phyloP scores from a whole-genome alignment of 92 coral and sea anemone genomes.

The Epizoanthus stellaris region DNA sequence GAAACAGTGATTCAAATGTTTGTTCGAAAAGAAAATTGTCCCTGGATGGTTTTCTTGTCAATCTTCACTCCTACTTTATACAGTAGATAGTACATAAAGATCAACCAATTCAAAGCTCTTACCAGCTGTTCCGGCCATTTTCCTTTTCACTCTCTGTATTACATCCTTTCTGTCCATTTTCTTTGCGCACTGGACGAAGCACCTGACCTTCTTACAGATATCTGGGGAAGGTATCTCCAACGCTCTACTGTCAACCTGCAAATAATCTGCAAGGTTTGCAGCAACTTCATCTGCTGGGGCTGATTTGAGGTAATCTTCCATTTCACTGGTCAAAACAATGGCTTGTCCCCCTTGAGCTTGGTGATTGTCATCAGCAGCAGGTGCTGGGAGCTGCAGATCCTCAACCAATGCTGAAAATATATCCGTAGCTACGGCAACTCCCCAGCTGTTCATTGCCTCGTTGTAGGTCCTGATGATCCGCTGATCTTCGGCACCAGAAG shows the following conservation, averaged over 20 bases:
- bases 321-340: background rate
- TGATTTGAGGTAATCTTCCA: background rate
- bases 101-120: background rate
- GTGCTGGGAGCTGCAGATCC: constrained; percentile 1
- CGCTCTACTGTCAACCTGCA: background rate
- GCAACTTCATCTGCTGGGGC: background rate
- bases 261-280: background rate
- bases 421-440: background rate
- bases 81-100: too few relatives aligned
- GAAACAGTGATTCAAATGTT: too few relatives aligned
- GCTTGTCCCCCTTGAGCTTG: background rate
- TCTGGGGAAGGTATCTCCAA: too few relatives aligned
- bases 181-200: background rate
- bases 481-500: background rate
- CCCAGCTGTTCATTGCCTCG: background rate
- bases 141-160: background rate
- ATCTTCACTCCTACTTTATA: too few relatives aligned
- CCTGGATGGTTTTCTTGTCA: too few relatives aligned
- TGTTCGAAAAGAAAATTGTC: too few relatives aligned
- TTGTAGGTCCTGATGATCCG: background rate
- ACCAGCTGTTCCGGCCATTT: background rate
- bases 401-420: background rate
- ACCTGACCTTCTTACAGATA: too few relatives aligned
- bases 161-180: background rate
- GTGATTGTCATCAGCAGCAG: background rate